Evolutionary conservation across 2,888 invertebrate species (phyloP).

Genomic region (Mylabris sibirica): DNA sequence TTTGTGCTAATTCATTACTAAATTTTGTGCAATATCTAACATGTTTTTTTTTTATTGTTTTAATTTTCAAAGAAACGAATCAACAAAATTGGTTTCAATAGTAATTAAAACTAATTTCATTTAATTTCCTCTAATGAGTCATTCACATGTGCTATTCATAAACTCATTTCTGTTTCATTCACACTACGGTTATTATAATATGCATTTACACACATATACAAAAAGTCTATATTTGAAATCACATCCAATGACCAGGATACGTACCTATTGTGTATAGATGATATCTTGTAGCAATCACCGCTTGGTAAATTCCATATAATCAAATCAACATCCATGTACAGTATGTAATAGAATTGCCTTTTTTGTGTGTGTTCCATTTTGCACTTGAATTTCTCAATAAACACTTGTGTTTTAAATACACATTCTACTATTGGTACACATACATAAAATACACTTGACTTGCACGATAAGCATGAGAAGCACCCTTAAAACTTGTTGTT

Average conservation of each 20-base stretch:
- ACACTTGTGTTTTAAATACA: conserved; percentile 24
- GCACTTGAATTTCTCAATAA: conserved; percentile 9
- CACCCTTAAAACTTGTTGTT: conserved; percentile 10
- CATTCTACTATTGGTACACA: conserved; percentile 23
- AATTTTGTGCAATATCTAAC: conserved; percentile 31
- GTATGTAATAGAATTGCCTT: background rate
- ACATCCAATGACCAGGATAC: background rate
- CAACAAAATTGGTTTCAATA: conserved; percentile 15
- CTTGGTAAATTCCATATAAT: conserved; percentile 27
- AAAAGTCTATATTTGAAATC: background rate
- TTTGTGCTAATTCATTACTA: conserved; percentile 44
- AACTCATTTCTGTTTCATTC: conserved; percentile 1
- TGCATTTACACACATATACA: background rate
- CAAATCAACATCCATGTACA: background rate
- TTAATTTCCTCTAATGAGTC: conserved; percentile 26
- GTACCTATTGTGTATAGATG: background rate
- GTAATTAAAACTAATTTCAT: conserved; percentile 27
- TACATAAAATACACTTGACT: background rate
- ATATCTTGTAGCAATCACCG: conserved; percentile 9
- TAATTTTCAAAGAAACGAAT: background rate
- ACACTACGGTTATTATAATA: background rate
- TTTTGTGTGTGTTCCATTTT: conserved; percentile 8
- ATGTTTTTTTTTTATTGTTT: conserved; percentile 13
- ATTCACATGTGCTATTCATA: conserved; percentile 16
- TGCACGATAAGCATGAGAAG: conserved; percentile 36